Base-by-base conservation (phyloP, 2,888 invertebrate species). In the Pharmacophagus antenor region DNA sequence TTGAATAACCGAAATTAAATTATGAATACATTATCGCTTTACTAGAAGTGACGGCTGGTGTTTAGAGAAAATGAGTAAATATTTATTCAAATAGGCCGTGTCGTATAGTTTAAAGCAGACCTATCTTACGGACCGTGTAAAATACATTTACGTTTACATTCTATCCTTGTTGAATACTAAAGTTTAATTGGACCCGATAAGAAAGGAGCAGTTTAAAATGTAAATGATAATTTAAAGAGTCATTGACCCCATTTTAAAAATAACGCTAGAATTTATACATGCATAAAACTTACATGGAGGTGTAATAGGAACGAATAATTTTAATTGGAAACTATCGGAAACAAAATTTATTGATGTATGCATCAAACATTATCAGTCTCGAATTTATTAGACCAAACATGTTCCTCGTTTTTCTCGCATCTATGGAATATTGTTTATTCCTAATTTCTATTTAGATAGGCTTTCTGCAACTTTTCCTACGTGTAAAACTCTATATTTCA, bases 171-270 rank as follows among this genome's bases (percentile, higher is more conserved):
- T n/a, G 2, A 44, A 18, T 20, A 20, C 18, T 44, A 20, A 44
- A 44, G 21, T 20, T 47, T 44, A 18, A 44, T 44, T 20, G 21
- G 15, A 47, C 12, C 21, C 15, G 46, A 47, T 47, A 47, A 47
- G 46, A 47, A 6, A n/a, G 15, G n/a, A n/a, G n/a, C 1, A n/a
- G 1, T 37, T 37, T 15, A 5, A 37, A 0, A 1, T n/a, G n/a
- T n/a, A 37, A 4, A n/a, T 37, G n/a, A 4, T 15, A 15, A 37
- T n/a, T 15, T 37, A 37, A n/a, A 6, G 6, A n/a, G 37, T 37
- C 37, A 37, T 37, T 37, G 37, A 37, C 37, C 15, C 27, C n/a
- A n/a, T n/a, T n/a, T 31, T n/a, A 37, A 8, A 37, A 15, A n/a
- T n/a, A n/a, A n/a, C n/a, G n/a, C n/a, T n/a, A n/a, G 6, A 1